Percentiles rank a stretch among this genome's conserved stretches.
phyloP scores from a whole-genome alignment of 2,113 vertebrate genomes.

The Chaetodon trifascialis region DNA sequence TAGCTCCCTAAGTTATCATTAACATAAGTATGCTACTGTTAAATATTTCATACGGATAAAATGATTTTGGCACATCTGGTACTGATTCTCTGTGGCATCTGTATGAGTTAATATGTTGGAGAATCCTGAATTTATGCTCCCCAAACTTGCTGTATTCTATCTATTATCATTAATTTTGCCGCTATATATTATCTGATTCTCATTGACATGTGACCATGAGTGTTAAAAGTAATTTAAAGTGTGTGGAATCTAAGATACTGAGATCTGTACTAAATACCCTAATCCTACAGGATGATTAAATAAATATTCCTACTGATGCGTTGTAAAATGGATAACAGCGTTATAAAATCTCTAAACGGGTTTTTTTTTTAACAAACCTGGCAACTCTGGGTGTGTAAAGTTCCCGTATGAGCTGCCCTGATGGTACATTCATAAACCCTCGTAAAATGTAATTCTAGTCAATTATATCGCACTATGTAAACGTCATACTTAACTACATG shows the following conservation, averaged over 20 bases:
- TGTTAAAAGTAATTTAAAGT: background rate
- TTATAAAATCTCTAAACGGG: background rate
- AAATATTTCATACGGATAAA: background rate
- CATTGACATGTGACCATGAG: background rate
- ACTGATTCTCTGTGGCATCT: background rate
- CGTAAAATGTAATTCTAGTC: background rate
- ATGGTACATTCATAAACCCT: conserved; percentile 20
- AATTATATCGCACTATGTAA: background rate
- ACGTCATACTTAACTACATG: background rate
- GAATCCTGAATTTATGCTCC: background rate
- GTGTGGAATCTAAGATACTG: background rate
- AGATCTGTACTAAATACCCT: background rate
- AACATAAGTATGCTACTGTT: background rate
- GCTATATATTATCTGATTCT: background rate
- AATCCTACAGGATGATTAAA: background rate
- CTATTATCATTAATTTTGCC: background rate
- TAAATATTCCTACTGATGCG: background rate
- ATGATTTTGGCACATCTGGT: background rate
- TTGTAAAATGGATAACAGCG: no score
- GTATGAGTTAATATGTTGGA: background rate
- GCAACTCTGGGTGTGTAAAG: conserved; percentile 43
- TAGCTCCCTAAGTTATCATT: no score
- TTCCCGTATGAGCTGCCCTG: conserved; percentile 25
- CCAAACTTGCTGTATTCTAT: no score
- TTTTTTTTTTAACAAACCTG: conserved; percentile 58